phyloP scores from a whole-genome alignment of 2,797 vertebrate species.

The Melanotaenia nigrans region DNA sequence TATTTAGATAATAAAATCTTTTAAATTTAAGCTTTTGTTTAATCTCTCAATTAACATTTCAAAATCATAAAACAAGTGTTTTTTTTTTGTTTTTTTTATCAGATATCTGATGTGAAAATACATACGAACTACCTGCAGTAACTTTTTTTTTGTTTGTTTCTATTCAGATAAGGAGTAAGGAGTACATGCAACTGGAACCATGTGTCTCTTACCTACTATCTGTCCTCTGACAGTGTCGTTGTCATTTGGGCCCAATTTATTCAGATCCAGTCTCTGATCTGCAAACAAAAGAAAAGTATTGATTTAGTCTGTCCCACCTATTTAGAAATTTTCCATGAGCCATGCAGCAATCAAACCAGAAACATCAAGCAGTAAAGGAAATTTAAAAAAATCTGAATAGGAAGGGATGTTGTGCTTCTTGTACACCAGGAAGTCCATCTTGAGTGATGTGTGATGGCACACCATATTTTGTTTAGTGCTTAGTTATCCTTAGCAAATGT shows the following conservation, averaged over 20 bases:
- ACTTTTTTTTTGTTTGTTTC: neutral
- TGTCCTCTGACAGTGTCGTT: conserved; percentile 97
- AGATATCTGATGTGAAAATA: neutral
- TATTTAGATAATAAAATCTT: neutral
- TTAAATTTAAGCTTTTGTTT: neutral
- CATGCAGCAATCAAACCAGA: neutral
- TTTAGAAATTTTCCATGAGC: neutral
- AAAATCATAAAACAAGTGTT: neutral
- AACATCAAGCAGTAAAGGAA: neutral
- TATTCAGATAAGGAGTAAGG: neutral
- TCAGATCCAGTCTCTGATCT: conserved; percentile 97
- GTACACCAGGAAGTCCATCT: neutral
- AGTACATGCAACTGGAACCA: neutral
- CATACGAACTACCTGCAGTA: neutral
- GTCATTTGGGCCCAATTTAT: conserved; percentile 95
- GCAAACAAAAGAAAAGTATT: conserved; percentile 17
- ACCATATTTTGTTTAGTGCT: neutral
- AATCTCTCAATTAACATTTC: neutral
- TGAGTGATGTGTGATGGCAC: neutral
- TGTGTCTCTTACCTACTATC: conserved; percentile 90
- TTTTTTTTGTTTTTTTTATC: conserved; percentile 3
- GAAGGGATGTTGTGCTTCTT: neutral
- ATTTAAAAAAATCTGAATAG: neutral
- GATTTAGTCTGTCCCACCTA: neutral
- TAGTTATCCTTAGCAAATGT: neutral